phyloP scores from a whole-genome alignment of 2,797 vertebrate genomes.

The Schizopygopsis pylzovi region DNA sequence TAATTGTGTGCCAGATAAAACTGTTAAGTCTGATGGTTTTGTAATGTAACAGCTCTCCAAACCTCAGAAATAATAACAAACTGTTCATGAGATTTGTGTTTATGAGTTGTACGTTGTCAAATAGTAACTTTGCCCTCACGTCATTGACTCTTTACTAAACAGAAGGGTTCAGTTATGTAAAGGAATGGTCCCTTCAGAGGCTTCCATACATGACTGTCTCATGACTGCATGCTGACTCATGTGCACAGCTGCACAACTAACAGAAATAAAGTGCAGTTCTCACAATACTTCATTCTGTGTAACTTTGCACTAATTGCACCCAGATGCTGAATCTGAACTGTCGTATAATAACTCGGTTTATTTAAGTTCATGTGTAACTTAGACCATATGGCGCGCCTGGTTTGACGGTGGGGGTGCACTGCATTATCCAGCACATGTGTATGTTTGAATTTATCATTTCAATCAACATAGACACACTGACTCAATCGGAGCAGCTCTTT shows the following conservation, averaged over 20 bases:
- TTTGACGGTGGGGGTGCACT: not conserved
- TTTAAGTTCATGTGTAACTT: constrained; percentile 48
- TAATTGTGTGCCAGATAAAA: not conserved
- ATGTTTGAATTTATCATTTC: too few species aligned
- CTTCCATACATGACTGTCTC: not conserved
- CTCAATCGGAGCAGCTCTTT: constrained; percentile 30
- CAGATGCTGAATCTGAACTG: constrained; percentile 53
- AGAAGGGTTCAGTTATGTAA: not conserved
- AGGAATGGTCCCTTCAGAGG: constrained; percentile 16
- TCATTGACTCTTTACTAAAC: constrained; percentile 8
- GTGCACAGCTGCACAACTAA: constrained; percentile 24
- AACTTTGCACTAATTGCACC: constrained; percentile 40
- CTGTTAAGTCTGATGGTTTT: not conserved
- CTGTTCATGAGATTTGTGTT: not conserved
- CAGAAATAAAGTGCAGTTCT: constrained; percentile 43
- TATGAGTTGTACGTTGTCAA: not conserved
- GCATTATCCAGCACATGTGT: constrained; percentile 33
- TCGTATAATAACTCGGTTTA: constrained; percentile 49
- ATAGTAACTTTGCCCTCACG: not conserved
- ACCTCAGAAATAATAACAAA: not conserved
- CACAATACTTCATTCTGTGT: constrained; percentile 43
- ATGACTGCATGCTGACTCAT: not conserved
- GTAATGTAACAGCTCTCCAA: not conserved
- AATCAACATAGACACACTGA: constrained; percentile 43
- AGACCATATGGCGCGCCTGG: constrained; percentile 42